Evolutionary conservation across 2,113 vertebrate genomes (phyloP).

Genomic region (Piprites chloris): DNA sequence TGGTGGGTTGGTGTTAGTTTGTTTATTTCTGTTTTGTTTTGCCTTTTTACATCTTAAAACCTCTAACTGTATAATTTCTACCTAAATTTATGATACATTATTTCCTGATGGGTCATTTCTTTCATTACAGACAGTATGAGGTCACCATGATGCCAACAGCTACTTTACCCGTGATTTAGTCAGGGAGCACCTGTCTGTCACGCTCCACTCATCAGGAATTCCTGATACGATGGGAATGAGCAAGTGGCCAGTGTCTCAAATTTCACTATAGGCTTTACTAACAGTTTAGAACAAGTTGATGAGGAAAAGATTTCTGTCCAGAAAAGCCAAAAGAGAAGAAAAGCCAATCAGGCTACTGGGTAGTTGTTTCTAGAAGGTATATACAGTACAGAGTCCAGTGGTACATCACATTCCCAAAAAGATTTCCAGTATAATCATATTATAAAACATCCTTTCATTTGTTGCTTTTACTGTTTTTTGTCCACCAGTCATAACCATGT

Average conservation of each 20-base stretch:
- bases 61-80: neutral
- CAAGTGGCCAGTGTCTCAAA: neutral
- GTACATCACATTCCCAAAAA: neutral
- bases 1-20: neutral
- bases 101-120: neutral
- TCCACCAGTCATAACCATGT: neutral
- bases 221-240: fast-evolving
- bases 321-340: neutral
- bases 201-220: neutral
- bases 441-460: neutral
- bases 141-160: neutral
- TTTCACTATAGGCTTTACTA: neutral
- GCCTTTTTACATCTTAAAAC: neutral
- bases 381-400: neutral
- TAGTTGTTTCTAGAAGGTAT: neutral
- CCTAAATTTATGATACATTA: neutral
- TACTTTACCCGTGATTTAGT: neutral
- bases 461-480: neutral
- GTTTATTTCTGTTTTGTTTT: neutral
- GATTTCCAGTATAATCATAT: neutral
- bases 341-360: neutral
- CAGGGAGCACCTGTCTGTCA: neutral
- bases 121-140: neutral
- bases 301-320: neutral
- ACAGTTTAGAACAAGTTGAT: neutral